Evolutionary conservation across 1,140 invertebrate species (phyloP).

Genomic region (Drosophila erecta): DNA sequence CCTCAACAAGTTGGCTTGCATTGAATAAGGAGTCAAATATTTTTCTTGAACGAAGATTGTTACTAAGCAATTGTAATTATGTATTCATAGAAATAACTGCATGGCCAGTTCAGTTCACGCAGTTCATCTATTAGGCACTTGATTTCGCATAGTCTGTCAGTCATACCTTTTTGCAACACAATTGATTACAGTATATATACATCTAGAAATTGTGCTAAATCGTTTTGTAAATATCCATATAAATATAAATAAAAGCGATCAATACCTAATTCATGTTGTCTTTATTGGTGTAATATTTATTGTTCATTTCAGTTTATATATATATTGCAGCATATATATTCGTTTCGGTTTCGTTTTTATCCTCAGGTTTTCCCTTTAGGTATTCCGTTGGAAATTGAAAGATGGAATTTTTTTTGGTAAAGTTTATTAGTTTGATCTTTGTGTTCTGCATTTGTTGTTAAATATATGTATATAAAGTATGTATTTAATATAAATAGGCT

Average conservation of each 20-base stretch:
- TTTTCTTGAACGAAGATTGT: conserved; percentile 55
- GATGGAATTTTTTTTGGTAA: conserved; percentile 15
- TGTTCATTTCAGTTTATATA: not conserved
- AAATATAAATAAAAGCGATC: conserved; percentile 55
- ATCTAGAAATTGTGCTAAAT: conserved; percentile 57
- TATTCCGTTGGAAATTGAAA: not conserved
- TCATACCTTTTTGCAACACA: conserved; percentile 52
- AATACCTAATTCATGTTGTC: conserved; percentile 33
- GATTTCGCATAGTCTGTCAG: conserved; percentile 56
- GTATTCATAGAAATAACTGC: conserved; percentile 67
- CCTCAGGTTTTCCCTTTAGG: not conserved
- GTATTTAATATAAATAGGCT: conserved; percentile 49
- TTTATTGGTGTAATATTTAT: not conserved
- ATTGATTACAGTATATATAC: conserved; percentile 27
- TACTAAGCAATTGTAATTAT: conserved; percentile 67
- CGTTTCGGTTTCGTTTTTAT: not conserved
- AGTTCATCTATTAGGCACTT: conserved; percentile 42
- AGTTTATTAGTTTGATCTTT: conserved; percentile 46
- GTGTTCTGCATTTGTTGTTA: conserved; percentile 34
- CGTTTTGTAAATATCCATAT: conserved; percentile 61
- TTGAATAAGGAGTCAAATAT: conserved; percentile 32
- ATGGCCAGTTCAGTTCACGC: conserved; percentile 26
- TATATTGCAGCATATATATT: too few relatives aligned
- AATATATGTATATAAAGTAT: conserved; percentile 50
- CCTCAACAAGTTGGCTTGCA: conserved; percentile 5